These are phyloP conservation scores for Nylanderia fulva DNA, from an alignment of 1,140 invertebrate species.

Conservation along the genomic window DNA sequence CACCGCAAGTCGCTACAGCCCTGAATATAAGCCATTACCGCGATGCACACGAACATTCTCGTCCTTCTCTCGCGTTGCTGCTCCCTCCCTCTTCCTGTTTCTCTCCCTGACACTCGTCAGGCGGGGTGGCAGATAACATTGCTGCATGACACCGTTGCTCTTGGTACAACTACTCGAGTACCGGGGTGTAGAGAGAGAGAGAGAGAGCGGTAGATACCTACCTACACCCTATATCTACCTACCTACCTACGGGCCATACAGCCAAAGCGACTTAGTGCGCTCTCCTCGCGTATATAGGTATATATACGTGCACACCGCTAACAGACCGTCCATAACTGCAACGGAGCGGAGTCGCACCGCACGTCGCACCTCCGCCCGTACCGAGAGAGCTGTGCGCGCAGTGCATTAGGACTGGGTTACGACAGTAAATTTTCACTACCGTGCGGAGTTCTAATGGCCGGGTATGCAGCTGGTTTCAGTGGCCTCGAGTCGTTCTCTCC, in stretches of 20 bases:
- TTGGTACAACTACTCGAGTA: constrained; percentile 82
- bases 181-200: too few relatives aligned
- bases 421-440: constrained; percentile 86
- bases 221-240: constrained; percentile 36
- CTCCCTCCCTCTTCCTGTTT: constrained; percentile 63
- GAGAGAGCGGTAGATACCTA: constrained; percentile 75
- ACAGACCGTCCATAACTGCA: constrained; percentile 82
- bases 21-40: constrained; percentile 83
- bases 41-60: constrained; percentile 77
- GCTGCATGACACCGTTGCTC: constrained; percentile 84
- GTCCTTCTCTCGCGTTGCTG: constrained; percentile 58
- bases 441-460: constrained; percentile 85
- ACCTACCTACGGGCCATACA: constrained; percentile 70
- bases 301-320: constrained; percentile 60
- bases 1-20: constrained; percentile 71
- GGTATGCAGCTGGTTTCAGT: constrained; percentile 85
- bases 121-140: constrained; percentile 85
- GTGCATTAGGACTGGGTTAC: constrained; percentile 86
- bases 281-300: neutral
- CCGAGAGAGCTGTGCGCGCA: constrained; percentile 66
- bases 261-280: constrained; percentile 61
- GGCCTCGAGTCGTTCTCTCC: constrained; percentile 78
- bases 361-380: constrained; percentile 38
- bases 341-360: constrained; percentile 66
- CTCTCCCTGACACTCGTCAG: constrained; percentile 76